Percentiles rank a stretch among this genome's conserved stretches.
Evolutionary conservation across 1,140 invertebrate species (phyloP).

Genomic region (Zaprionus camerounensis): DNA sequence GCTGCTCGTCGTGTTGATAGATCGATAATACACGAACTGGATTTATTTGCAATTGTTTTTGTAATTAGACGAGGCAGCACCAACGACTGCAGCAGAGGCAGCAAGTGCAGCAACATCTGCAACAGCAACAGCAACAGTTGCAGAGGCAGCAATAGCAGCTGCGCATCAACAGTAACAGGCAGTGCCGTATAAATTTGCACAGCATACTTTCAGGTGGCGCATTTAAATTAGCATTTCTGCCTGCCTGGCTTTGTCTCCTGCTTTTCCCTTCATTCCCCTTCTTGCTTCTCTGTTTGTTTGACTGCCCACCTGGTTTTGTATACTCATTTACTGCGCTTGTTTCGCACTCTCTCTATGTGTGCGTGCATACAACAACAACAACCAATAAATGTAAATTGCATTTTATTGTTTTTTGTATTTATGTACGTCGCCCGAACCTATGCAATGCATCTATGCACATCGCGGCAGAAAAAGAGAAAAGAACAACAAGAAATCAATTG

Average conservation of each 20-base stretch:
- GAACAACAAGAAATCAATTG: neutral
- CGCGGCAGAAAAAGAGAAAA: neutral
- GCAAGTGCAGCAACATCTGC: too few relatives aligned
- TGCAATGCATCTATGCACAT: neutral
- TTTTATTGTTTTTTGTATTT: neutral
- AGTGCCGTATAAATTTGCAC: constrained; percentile 8
- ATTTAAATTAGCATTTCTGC: constrained; percentile 20
- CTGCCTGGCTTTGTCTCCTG: neutral
- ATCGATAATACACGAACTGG: neutral
- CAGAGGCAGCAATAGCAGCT: neutral
- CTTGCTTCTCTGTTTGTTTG: neutral
- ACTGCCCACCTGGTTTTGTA: neutral
- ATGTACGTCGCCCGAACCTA: neutral
- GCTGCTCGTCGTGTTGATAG: neutral
- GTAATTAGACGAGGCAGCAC: neutral
- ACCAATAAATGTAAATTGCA: neutral
- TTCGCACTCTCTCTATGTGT: neutral
- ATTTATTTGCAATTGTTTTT: neutral
- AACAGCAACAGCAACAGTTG: constrained; percentile 1
- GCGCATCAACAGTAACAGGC: constrained; percentile 2
- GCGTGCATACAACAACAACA: neutral
- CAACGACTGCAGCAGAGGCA: neutral
- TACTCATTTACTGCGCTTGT: neutral
- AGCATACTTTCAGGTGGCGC: constrained; percentile 58
- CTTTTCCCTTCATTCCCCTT: neutral